These are phyloP conservation scores for Brachypalpus laphriformis DNA, from an alignment of 2,888 invertebrate species.

Conservation along the genomic window DNA sequence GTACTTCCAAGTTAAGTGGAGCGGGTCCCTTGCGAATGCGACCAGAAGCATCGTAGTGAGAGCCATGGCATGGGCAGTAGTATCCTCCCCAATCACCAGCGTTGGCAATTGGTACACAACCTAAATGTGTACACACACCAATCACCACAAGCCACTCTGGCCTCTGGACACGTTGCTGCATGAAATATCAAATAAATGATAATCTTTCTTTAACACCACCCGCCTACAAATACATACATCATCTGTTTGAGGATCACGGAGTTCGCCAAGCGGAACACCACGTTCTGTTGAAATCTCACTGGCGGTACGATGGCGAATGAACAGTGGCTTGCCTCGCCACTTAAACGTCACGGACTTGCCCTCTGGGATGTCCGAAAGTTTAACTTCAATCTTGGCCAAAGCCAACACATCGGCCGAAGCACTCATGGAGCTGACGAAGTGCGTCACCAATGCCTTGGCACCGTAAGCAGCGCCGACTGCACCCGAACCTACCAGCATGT, in stretches of 20 bases:
- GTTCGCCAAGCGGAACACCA: slow-evolving; percentile 87
- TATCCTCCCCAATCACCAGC: slow-evolving; percentile 98
- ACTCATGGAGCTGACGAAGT: slow-evolving; percentile 92
- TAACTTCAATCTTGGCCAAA: slow-evolving; percentile 97
- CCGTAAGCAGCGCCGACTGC: slow-evolving; percentile 90
- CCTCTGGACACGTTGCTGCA: slow-evolving; percentile 88
- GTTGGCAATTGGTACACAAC: slow-evolving; percentile 98
- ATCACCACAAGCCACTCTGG: slow-evolving; percentile 97
- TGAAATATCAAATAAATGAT: slow-evolving; percentile 11
- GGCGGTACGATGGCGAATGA: slow-evolving; percentile 89
- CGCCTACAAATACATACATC: slow-evolving; percentile 83
- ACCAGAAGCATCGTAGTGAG: slow-evolving; percentile 99
- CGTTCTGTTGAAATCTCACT: slow-evolving; percentile 91
- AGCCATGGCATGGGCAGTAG: slow-evolving; percentile 99
- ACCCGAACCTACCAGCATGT: slow-evolving; percentile 91
- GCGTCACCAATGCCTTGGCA: slow-evolving; percentile 92
- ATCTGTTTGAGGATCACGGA: slow-evolving; percentile 95
- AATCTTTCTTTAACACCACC: background rate
- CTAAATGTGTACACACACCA: slow-evolving; percentile 98
- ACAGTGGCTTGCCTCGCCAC: slow-evolving; percentile 97
- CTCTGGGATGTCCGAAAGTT: slow-evolving; percentile 94
- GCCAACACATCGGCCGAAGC: slow-evolving; percentile 97
- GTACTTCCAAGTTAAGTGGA: slow-evolving; percentile 97
- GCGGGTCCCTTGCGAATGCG: slow-evolving; percentile 99
- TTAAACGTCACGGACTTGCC: slow-evolving; percentile 98